A percentile compares a stretch with the other conserved stretches of the same genome.
These are phyloP conservation scores for Drosophila kuntzei DNA, from an alignment of 2,888 invertebrate genomes.

Conservation along the genomic window DNA sequence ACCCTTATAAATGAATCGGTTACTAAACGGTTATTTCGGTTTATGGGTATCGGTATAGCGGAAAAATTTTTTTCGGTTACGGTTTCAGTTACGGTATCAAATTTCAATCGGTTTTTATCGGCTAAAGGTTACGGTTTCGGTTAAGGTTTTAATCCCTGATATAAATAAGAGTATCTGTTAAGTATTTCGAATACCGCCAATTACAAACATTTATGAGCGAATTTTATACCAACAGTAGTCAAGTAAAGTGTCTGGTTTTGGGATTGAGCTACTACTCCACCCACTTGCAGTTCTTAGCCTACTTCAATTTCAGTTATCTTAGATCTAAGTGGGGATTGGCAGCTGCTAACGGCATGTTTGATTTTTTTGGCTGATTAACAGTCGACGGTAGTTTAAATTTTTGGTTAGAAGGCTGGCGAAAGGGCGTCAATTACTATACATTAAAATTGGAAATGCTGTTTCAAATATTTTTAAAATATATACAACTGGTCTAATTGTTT, in stretches of 20 bases:
- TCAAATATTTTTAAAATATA: background rate
- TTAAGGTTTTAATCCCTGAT: too few relatives aligned
- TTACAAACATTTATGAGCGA: too few relatives aligned
- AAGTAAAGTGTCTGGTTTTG: constrained; percentile 51
- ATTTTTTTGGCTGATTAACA: constrained; percentile 12
- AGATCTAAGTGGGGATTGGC: constrained; percentile 21
- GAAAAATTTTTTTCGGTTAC: too few relatives aligned
- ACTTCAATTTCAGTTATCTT: constrained; percentile 47
- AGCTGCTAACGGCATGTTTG: constrained; percentile 18
- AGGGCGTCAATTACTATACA: constrained; percentile 53
- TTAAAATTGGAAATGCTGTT: constrained; percentile 2
- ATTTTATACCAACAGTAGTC: constrained; percentile 23
- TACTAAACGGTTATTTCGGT: too few relatives aligned
- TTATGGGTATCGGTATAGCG: too few relatives aligned
- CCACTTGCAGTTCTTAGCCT: constrained; percentile 44
- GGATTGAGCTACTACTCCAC: constrained; percentile 45
- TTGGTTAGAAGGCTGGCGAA: background rate
- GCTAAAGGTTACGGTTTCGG: too few relatives aligned
- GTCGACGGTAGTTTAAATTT: background rate
- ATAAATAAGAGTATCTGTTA: too few relatives aligned
- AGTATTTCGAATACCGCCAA: too few relatives aligned
- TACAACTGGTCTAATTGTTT: constrained; percentile 53
- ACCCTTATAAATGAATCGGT: too few relatives aligned
- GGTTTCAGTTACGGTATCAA: too few relatives aligned
- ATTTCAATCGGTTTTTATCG: too few relatives aligned